Conservation (phyloP, 2,888 invertebrate genomes). For the Cantharis rustica region DNA sequence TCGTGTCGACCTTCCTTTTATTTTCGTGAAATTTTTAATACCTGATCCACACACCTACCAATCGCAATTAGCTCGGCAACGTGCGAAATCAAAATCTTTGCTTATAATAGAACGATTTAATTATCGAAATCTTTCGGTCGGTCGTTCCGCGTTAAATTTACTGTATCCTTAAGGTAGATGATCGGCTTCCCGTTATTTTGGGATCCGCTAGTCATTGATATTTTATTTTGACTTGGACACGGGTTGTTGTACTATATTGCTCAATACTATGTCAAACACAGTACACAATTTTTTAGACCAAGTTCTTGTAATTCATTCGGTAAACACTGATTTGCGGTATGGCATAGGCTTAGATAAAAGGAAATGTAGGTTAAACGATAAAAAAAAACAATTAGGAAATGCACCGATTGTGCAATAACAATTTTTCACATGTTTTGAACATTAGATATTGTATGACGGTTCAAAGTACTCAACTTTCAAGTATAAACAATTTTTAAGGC, state of each 20-base stretch:
- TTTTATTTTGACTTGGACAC: background rate
- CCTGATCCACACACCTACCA: background rate
- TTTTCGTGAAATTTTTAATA: background rate
- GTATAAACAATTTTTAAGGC: background rate
- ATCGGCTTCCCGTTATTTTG: background rate
- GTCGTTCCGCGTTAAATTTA: background rate
- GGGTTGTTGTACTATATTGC: background rate
- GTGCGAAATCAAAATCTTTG: background rate
- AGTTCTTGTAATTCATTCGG: background rate
- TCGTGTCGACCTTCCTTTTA: background rate
- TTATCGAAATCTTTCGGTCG: background rate
- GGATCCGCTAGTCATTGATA: background rate
- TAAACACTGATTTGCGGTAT: conserved; percentile 17
- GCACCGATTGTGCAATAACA: conserved; percentile 14
- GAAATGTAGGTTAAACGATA: conserved; percentile 25
- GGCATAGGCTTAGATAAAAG: conserved; percentile 9
- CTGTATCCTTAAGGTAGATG: background rate
- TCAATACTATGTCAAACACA: background rate
- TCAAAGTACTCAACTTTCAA: background rate
- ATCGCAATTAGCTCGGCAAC: background rate
- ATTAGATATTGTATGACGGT: background rate
- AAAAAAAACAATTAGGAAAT: conserved; percentile 24
- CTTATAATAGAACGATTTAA: background rate
- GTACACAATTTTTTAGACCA: background rate
- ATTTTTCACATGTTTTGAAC: background rate